phyloP scores from a whole-genome alignment of 2,797 vertebrate species.

The Onychomys arenicola region DNA sequence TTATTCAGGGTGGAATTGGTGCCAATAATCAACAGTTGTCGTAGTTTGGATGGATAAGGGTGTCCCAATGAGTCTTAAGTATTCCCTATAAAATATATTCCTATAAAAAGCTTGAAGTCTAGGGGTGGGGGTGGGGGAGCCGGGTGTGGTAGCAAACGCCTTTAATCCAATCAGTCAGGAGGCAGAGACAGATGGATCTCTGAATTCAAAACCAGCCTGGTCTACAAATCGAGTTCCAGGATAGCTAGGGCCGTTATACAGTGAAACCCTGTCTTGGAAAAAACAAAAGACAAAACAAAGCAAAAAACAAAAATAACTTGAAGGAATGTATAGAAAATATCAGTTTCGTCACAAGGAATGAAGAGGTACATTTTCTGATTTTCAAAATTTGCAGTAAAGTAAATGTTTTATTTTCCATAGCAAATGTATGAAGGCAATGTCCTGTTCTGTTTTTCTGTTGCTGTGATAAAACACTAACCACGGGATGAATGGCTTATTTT shows the following conservation, averaged over 20 bases:
- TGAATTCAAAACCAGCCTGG: neutral
- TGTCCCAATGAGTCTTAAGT: neutral
- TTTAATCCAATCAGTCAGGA: neutral
- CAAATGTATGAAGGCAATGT: neutral
- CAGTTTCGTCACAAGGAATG: neutral
- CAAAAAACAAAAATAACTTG: neutral
- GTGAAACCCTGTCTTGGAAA: neutral
- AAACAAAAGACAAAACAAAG: too few relatives aligned
- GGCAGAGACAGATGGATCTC: neutral
- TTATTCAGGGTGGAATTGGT: neutral
- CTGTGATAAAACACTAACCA: neutral
- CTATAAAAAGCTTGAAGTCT: neutral
- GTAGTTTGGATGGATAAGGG: neutral
- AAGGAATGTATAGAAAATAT: neutral
- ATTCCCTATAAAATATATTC: too few relatives aligned
- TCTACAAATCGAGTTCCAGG: neutral
- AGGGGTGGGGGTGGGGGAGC: fast-evolving
- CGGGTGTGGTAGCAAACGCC: neutral
- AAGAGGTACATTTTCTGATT: neutral
- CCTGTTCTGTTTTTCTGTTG: neutral
- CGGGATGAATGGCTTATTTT: neutral
- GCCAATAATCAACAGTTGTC: neutral
- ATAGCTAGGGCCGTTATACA: neutral
- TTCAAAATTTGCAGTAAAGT: neutral
- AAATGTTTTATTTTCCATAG: neutral